Evolutionary conservation across 1,140 invertebrate genomes (phyloP).

Genomic region (Stegodyphus mimosarum): DNA sequence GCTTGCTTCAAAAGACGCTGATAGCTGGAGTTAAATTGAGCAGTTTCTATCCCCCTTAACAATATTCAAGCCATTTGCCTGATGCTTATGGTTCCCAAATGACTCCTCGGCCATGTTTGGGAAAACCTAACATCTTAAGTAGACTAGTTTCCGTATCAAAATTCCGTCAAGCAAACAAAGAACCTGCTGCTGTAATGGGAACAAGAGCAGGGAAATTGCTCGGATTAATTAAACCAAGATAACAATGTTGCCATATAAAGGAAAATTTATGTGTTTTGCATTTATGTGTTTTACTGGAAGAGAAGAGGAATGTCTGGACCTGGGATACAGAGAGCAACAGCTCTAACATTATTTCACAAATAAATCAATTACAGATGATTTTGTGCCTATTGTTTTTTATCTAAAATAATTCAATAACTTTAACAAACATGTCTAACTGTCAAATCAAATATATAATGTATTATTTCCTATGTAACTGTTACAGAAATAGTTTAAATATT

Average conservation of each 20-base stretch:
- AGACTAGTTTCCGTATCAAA: conserved; percentile 29
- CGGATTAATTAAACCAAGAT: conserved; percentile 50
- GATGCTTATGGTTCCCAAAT: conserved; percentile 46
- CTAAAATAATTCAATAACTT: too few relatives aligned
- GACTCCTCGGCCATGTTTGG: conserved; percentile 32
- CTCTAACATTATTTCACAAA: too few relatives aligned
- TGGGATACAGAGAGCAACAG: too few relatives aligned
- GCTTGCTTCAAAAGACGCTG: conserved; percentile 17
- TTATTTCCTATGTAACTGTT: too few relatives aligned
- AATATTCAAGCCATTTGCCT: conserved; percentile 43
- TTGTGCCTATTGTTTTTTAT: too few relatives aligned
- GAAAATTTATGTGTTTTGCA: conserved; percentile 15
- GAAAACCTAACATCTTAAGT: conserved; percentile 36
- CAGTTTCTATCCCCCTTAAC: conserved; percentile 46
- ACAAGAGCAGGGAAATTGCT: conserved; percentile 12
- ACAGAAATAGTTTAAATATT: too few relatives aligned
- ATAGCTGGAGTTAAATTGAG: conserved; percentile 37
- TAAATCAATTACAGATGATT: too few relatives aligned
- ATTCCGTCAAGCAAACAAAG: conserved; percentile 45
- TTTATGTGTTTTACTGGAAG: background rate
- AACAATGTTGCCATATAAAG: conserved; percentile 1
- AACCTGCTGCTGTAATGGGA: conserved; percentile 16
- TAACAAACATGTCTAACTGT: too few relatives aligned
- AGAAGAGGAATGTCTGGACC: background rate
- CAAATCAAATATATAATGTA: too few relatives aligned